phyloP scores from a whole-genome alignment of 2,797 vertebrate species.

The Hybognathus amarus region DNA sequence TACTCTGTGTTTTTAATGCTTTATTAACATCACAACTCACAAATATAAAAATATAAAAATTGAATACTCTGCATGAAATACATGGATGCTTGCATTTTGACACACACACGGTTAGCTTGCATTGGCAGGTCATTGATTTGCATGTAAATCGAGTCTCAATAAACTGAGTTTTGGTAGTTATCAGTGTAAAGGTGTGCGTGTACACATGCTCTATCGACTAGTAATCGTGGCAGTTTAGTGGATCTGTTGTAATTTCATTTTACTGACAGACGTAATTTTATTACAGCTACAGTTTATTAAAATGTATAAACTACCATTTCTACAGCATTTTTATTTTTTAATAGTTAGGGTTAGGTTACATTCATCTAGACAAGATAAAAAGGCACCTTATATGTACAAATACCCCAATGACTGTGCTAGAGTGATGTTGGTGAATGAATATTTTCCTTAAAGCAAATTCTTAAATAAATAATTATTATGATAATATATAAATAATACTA shows the following conservation, averaged over 20 bases:
- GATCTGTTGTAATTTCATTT: background rate
- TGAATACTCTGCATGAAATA: background rate
- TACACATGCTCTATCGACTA: background rate
- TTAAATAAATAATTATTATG: no score
- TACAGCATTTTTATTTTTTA: background rate
- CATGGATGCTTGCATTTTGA: background rate
- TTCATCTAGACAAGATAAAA: no score
- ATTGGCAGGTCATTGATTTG: background rate
- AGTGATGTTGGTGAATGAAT: no score
- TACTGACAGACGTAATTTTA: background rate
- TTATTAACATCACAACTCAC: background rate
- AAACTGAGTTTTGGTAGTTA: background rate
- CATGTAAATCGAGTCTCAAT: background rate
- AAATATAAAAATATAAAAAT: background rate
- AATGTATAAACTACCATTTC: background rate
- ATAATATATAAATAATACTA: no score
- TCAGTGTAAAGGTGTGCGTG: background rate
- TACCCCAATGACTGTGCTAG: no score
- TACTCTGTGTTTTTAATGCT: background rate
- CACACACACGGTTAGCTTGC: background rate
- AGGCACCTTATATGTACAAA: background rate
- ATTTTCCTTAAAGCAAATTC: no score
- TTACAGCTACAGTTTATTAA: background rate
- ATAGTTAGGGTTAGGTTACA: no score
- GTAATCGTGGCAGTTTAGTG: background rate